Percentiles rank a stretch among this genome's conserved stretches.
phyloP scores from a whole-genome alignment of 2,113 vertebrate species.

The Electrona antarctica region DNA sequence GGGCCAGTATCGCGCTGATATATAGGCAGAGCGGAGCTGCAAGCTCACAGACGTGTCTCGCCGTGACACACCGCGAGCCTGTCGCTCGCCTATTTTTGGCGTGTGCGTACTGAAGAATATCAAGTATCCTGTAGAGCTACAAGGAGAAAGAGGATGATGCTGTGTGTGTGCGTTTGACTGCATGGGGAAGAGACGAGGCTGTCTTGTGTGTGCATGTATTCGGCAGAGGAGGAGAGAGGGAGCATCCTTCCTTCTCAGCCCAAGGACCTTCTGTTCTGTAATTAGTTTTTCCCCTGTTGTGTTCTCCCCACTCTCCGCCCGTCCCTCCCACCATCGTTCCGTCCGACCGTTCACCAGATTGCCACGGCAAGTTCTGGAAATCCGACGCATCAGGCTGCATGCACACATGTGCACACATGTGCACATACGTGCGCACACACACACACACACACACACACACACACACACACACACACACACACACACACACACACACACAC shows the following conservation, averaged over 20 bases:
- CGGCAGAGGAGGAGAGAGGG: neutral
- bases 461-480: slow-evolving; percentile 25
- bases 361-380: slow-evolving; percentile 61
- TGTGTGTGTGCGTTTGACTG: no score
- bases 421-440: slow-evolving; percentile 2
- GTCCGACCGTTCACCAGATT: slow-evolving; percentile 68
- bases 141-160: slow-evolving; percentile 1
- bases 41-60: no score
- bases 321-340: slow-evolving; percentile 9
- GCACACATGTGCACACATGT: slow-evolving; percentile 18
- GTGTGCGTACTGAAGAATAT: no score
- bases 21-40: no score
- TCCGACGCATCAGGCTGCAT: slow-evolving; percentile 52
- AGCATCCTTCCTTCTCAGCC: slow-evolving; percentile 13
- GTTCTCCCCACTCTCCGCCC: slow-evolving; percentile 20
- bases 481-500: neutral
- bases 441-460: slow-evolving; percentile 14
- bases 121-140: neutral
- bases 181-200: neutral
- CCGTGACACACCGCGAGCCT: no score
- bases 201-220: slow-evolving; percentile 1
- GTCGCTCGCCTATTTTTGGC: no score
- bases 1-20: no score
- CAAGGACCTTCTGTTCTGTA: slow-evolving; percentile 71
- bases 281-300: slow-evolving; percentile 69